phyloP scores from a whole-genome alignment of 2,113 vertebrate genomes.

The Petromus typicus region DNA sequence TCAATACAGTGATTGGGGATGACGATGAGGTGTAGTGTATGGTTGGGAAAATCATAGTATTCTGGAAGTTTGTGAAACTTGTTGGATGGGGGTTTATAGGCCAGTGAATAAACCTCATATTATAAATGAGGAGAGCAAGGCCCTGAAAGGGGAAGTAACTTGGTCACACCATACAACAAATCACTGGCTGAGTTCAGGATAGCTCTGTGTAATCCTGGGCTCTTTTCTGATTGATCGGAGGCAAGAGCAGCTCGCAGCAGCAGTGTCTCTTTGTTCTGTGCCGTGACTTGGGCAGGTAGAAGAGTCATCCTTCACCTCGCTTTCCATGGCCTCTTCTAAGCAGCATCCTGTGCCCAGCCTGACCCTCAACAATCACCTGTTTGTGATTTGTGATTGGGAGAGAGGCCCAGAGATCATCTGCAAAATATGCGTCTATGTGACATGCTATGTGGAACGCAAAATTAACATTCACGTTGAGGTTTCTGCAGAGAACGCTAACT shows the following conservation, averaged over 20 bases:
- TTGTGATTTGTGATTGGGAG: background rate
- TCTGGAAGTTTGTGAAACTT: background rate
- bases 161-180: background rate
- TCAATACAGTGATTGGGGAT: slow-evolving; percentile 8
- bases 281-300: background rate
- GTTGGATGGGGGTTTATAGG: background rate
- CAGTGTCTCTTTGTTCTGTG: background rate
- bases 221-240: background rate
- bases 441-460: background rate
- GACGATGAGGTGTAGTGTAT: background rate
- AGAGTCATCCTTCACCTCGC: background rate
- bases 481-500: background rate
- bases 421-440: background rate
- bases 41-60: background rate
- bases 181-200: background rate
- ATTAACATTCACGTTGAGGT: background rate
- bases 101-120: background rate
- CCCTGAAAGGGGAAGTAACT: background rate
- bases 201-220: background rate
- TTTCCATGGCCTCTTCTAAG: background rate
- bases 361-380: background rate
- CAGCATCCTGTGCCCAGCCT: background rate
- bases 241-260: background rate
- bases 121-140: background rate
- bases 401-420: background rate